These are phyloP conservation scores for Austrofundulus limnaeus DNA, from an alignment of 2,113 vertebrate species.

Conservation along the genomic window DNA sequence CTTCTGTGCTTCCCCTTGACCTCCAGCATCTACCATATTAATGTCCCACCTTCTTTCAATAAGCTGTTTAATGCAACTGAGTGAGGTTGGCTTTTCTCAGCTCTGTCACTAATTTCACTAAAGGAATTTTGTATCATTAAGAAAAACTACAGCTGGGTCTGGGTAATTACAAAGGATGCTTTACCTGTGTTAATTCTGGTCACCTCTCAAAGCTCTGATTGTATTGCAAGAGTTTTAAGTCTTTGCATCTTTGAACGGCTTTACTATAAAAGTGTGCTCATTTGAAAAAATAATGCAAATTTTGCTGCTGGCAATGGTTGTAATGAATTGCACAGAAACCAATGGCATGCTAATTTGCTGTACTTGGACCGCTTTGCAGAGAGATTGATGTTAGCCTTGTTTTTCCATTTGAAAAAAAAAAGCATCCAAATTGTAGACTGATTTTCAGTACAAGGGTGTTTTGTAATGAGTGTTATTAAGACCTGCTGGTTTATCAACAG, in stretches of 20 bases:
- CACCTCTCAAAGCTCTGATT: constrained; percentile 37
- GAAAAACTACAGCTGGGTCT: constrained; percentile 5
- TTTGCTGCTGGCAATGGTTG: constrained; percentile 57
- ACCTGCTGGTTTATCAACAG: constrained; percentile 48
- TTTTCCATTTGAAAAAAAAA: constrained; percentile 34
- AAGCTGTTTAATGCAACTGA: constrained; percentile 40
- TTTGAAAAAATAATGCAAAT: constrained; percentile 33
- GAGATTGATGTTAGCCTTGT: constrained; percentile 59
- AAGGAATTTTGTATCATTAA: constrained; percentile 11
- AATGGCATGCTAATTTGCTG: constrained; percentile 59
- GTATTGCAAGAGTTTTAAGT: constrained; percentile 37
- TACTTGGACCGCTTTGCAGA: constrained; percentile 64
- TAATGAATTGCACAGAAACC: constrained; percentile 68
- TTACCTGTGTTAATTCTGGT: constrained; percentile 32
- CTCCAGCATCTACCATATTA: constrained; percentile 26
- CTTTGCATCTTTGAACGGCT: constrained; percentile 36
- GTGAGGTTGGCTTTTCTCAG: constrained; percentile 42
- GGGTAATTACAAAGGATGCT: constrained; percentile 34
- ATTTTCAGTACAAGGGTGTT: constrained; percentile 41
- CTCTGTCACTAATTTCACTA: constrained; percentile 16
- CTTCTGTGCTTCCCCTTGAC: constrained; percentile 36
- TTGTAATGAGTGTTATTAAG: constrained; percentile 49
- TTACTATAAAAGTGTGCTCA: constrained; percentile 28
- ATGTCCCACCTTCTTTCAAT: constrained; percentile 48
- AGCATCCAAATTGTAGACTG: constrained; percentile 42